Base-by-base conservation (phyloP, 2,888 invertebrate species). In the Dastarcus helophoroides region DNA sequence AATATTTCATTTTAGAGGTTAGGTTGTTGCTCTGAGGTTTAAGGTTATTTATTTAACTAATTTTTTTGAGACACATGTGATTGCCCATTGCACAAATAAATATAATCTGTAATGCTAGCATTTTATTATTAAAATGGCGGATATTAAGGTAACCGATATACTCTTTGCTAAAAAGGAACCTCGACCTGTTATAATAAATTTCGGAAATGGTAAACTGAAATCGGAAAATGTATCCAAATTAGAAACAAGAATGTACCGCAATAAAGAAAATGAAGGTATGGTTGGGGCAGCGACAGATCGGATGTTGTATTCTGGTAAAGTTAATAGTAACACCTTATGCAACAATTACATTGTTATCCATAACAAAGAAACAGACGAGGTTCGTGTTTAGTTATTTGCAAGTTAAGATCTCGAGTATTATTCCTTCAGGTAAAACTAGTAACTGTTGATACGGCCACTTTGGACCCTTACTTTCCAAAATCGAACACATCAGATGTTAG, bases 351-450 rank as follows among this genome's bases (percentile, higher is more conserved):
- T 56, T 7, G 34, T 48, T 4, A 37, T 51, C n/a, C 44, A 44
- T 10, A 49, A 53, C 25, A 51, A 47, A 35, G 46, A 43, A 10
- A 50, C 44, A 3, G 50, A 48, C 32, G 49, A 53, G 40, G 55
- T 56, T 38, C 25, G 25, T 25, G 11, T 14, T 10, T n/a, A 11
- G 13, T 14, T 9, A 12, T 30, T 8, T n/a, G 6, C 13, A 22
- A 22, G 15, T 25, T 36, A 12, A 4, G 8, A 11, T 24, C 6
- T 34, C 6, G 14, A 25, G 21, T 15, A 32, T 35, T 22, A 36
- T 39, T 33, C 29, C 43, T 43, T 7, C 31, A 49, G 46, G 38
- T 46, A 14, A 39, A 41, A 14, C 29, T 48, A 9, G 33, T 48
- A 22, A 35, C 35, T 13, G 33, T 48, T 10, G 50, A 53, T 29